A percentile compares a stretch with the other conserved stretches of the same genome.
Conservation (phyloP, 2,113 vertebrate species). For the Tinamus guttatus region DNA sequence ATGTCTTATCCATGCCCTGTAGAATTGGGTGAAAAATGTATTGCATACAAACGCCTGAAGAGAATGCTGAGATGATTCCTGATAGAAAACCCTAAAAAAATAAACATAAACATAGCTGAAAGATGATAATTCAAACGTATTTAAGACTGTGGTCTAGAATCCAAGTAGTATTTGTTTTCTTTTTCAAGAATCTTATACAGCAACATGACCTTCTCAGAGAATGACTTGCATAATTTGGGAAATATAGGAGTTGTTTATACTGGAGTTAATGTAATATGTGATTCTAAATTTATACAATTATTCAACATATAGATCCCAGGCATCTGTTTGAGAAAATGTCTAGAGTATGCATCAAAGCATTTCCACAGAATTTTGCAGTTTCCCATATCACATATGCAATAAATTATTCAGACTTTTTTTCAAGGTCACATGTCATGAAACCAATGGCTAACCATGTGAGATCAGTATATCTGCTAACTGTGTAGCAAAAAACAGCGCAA, state of each 20-base stretch:
- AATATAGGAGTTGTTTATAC: not conserved
- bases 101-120: not conserved
- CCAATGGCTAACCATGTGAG: not conserved
- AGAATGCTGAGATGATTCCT: not conserved
- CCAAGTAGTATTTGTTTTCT: fast-evolving
- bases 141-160: not conserved
- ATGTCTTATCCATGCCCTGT: not conserved
- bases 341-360: not conserved
- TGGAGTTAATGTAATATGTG: not conserved
- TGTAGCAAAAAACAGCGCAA: not conserved
- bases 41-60: not conserved
- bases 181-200: not conserved
- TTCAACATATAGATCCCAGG: not conserved
- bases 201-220: not conserved
- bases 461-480: not conserved
- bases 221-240: not conserved
- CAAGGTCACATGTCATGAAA: not conserved
- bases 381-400: not conserved
- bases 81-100: not conserved
- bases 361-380: not conserved
- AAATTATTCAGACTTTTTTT: not conserved
- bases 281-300: not conserved
- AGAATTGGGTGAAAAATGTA: not conserved
- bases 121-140: not conserved
- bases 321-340: not conserved